These are phyloP conservation scores for Drosophila kurseongensis DNA, from an alignment of 1,140 invertebrate species.

Conservation along the genomic window DNA sequence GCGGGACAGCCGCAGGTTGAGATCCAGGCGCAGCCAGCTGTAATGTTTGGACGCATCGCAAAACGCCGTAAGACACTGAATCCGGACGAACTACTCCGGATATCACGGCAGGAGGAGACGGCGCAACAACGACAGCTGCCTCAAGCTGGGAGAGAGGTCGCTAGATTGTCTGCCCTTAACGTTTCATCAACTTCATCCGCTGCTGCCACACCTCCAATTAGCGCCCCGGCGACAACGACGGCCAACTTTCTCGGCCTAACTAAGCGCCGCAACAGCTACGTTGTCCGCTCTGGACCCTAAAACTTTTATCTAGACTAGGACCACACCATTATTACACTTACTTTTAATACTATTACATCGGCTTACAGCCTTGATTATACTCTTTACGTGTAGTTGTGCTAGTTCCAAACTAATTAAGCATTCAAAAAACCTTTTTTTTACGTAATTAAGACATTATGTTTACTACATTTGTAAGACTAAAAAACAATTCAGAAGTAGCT, in stretches of 20 bases:
- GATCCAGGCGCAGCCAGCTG: background rate
- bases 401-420: conserved; percentile 28
- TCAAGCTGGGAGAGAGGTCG: background rate
- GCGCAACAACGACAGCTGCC: background rate
- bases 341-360: background rate
- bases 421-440: background rate
- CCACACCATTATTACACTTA: conserved; percentile 10
- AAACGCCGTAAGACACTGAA: conserved; percentile 39
- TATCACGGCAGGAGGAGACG: background rate
- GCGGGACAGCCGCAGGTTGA: background rate
- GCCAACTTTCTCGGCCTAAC: background rate
- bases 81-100: conserved; percentile 4
- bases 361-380: background rate
- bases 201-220: too few species aligned
- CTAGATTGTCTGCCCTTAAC: too few species aligned
- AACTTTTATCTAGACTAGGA: background rate
- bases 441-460: background rate
- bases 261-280: conserved; percentile 43
- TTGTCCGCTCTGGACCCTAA: conserved; percentile 6
- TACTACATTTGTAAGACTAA: conserved; percentile 36
- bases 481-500: background rate
- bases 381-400: conserved; percentile 4
- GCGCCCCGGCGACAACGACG: too few species aligned
- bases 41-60: background rate
- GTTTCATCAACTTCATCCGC: background rate